phyloP scores from a whole-genome alignment of 2,113 vertebrate genomes.

The Amblyornis subalaris region DNA sequence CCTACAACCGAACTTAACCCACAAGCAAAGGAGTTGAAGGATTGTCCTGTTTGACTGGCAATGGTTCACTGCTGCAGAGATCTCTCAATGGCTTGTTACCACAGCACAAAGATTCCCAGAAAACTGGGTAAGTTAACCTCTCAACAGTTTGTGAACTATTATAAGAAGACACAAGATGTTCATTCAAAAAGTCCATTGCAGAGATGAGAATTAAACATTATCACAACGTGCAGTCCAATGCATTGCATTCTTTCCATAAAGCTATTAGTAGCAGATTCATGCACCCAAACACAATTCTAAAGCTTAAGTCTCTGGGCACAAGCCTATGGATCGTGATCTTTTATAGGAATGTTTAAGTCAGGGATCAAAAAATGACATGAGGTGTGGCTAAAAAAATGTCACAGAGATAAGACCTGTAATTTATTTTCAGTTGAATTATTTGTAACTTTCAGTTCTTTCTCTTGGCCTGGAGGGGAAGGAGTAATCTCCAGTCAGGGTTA shows the following conservation, averaged over 20 bases:
- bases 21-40: not conserved
- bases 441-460: not conserved
- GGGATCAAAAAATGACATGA: not conserved
- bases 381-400: not conserved
- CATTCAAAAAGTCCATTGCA: not conserved
- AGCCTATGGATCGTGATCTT: not conserved
- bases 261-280: not conserved
- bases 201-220: not conserved
- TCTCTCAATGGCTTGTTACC: not conserved
- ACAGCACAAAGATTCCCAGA: not conserved
- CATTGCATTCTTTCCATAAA: not conserved
- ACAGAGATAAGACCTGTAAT: not conserved
- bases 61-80: accelerated
- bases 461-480: not conserved
- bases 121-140: not conserved
- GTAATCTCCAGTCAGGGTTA: not conserved
- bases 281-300: not conserved
- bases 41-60: not conserved
- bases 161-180: not conserved
- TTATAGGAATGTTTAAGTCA: not conserved
- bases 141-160: not conserved
- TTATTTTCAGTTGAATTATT: not conserved
- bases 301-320: not conserved
- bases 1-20: not conserved
- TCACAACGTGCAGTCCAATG: not conserved